Conservation (phyloP, 2,888 invertebrate species). For the Podotricha telesiphe region DNA sequence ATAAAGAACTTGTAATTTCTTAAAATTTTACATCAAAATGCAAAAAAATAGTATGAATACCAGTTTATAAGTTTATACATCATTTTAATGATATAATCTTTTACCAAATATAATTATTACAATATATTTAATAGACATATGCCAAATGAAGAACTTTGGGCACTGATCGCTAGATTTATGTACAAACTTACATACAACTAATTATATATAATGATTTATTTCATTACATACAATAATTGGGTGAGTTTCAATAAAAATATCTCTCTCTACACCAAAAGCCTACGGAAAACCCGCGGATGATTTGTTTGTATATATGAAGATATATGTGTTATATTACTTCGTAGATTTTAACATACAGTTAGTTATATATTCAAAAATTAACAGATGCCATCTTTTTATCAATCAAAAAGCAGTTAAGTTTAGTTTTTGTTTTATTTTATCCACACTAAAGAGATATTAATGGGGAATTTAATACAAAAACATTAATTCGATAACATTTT, state of each 20-base stretch:
- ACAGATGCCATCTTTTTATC: neutral
- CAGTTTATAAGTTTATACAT: neutral
- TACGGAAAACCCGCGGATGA: constrained; percentile 44
- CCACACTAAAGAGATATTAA: neutral
- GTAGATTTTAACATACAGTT: no score
- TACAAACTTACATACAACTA: constrained; percentile 38
- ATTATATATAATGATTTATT: constrained; percentile 40
- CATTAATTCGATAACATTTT: neutral
- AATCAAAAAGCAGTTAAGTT: neutral
- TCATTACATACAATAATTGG: constrained; percentile 36
- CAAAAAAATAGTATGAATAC: neutral
- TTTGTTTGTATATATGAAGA: constrained; percentile 21
- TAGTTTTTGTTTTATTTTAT: neutral
- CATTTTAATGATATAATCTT: neutral
- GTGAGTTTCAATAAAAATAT: constrained; percentile 43
- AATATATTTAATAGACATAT: constrained; percentile 1
- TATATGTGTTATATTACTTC: neutral
- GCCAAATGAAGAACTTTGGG: constrained; percentile 22
- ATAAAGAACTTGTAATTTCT: no score
- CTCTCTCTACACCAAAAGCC: constrained; percentile 42
- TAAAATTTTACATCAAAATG: no score
- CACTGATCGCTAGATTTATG: constrained; percentile 38
- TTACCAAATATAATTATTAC: neutral
- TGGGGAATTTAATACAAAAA: constrained; percentile 13
- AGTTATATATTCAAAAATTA: no score